Percentiles rank a stretch among this genome's conserved stretches.
Evolutionary conservation across 2,888 invertebrate genomes (phyloP).

Genomic region (Amiota minor): DNA sequence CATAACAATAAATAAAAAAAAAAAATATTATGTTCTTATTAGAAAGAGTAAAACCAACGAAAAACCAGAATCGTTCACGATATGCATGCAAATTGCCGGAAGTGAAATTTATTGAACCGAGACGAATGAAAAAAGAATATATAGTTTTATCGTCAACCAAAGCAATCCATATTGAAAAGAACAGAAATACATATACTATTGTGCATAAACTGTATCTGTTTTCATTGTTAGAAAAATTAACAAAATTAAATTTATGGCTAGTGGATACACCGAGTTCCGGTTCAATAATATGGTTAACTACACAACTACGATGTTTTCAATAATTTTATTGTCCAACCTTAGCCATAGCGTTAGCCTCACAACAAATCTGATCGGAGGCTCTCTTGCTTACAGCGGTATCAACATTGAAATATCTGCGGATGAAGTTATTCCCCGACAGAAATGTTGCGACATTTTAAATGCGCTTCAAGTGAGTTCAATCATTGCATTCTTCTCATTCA

Average conservation of each 20-base stretch:
- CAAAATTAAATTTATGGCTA: no score
- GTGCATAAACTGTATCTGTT: no score
- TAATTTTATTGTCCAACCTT: no score
- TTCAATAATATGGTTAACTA: no score
- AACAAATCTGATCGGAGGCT: neutral
- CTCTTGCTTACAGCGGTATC: neutral
- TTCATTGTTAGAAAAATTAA: no score
- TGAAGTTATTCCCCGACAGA: neutral
- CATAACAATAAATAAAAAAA: neutral
- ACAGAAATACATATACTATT: no score
- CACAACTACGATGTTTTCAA: no score
- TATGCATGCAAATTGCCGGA: constrained; percentile 3
- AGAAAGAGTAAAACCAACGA: neutral
- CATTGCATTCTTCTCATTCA: neutral
- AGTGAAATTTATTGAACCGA: constrained; percentile 15
- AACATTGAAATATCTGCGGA: constrained; percentile 7
- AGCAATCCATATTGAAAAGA: no score
- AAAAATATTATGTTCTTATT: neutral
- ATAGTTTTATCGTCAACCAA: no score
- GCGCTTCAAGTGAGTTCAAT: neutral
- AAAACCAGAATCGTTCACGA: neutral
- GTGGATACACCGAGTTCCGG: no score
- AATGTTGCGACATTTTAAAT: neutral
- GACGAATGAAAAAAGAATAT: neutral
- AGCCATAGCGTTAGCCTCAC: no score